These are phyloP conservation scores for Alligator sinensis DNA, from an alignment of 2,113 vertebrate genomes.

Conservation along the genomic window DNA sequence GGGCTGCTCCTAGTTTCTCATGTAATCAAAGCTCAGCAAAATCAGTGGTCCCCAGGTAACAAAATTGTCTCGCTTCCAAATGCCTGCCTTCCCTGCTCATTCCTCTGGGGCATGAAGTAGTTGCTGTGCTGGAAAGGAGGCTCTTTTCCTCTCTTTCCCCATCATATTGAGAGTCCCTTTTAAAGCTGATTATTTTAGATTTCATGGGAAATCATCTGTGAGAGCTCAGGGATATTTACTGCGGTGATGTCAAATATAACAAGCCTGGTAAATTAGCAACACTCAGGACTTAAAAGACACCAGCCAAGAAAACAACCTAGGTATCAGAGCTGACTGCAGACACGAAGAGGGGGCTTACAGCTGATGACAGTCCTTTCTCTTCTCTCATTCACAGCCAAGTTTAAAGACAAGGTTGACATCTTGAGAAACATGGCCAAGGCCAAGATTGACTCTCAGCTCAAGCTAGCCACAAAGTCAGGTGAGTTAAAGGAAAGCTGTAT, in stretches of 20 bases:
- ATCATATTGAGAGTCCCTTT: neutral
- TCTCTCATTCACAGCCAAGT: slow-evolving; percentile 84
- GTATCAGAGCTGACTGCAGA: neutral
- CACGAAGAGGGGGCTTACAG: neutral
- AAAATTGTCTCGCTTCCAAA: neutral
- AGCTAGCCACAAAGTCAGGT: slow-evolving; percentile 82
- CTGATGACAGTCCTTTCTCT: neutral
- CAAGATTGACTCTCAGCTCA: slow-evolving; percentile 65
- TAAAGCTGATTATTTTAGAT: neutral
- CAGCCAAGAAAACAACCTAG: neutral
- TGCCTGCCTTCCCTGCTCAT: neutral
- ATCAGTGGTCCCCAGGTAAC: neutral
- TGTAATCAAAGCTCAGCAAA: neutral
- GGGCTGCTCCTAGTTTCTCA: neutral
- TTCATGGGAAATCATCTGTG: neutral
- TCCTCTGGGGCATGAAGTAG: neutral
- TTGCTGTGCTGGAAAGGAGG: neutral
- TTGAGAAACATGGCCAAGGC: slow-evolving; percentile 83
- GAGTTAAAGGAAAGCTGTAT: slow-evolving; percentile 56
- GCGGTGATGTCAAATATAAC: neutral
- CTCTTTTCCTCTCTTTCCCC: neutral
- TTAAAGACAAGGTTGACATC: slow-evolving; percentile 87
- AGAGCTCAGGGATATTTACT: neutral
- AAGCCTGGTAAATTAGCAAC: neutral
- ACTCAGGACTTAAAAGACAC: neutral